phyloP scores from a whole-genome alignment of 2,797 vertebrate species.

The Zenarchopterus dispar region DNA sequence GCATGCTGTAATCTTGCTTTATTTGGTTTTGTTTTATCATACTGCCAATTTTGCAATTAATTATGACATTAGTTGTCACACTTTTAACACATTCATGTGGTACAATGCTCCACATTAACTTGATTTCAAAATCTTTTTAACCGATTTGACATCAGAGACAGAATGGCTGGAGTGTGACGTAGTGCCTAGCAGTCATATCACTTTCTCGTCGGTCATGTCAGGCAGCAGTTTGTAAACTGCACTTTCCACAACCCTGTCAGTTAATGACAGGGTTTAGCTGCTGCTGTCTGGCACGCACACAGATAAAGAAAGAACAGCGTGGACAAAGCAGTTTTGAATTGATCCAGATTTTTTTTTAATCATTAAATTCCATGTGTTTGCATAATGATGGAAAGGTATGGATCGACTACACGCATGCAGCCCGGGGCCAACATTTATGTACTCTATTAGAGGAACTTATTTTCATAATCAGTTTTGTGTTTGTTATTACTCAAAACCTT shows the following conservation, averaged over 20 bases:
- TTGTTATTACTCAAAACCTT: too few relatives aligned
- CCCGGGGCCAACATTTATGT: not conserved
- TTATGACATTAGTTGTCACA: not conserved
- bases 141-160: too few relatives aligned
- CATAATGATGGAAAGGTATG: not conserved
- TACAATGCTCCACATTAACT: not conserved
- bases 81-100: not conserved
- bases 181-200: conserved; percentile 29
- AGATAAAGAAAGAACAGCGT: conserved; percentile 42
- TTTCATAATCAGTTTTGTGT: too few relatives aligned
- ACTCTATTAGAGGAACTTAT: too few relatives aligned
- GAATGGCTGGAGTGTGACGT: not conserved
- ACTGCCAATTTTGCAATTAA: not conserved
- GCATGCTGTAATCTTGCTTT: not conserved
- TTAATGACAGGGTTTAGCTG: conserved; percentile 58
- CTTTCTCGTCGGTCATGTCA: conserved; percentile 55
- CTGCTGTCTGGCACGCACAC: conserved; percentile 32
- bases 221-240: conserved; percentile 63
- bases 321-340: conserved; percentile 41
- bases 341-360: conserved; percentile 2
- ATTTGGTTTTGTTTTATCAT: not conserved
- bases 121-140: not conserved
- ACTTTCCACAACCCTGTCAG: conserved; percentile 31
- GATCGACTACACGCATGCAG: not conserved
- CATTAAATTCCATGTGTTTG: not conserved